Base-by-base conservation (phyloP, 1,140 invertebrate genomes). In the Laupala kohalensis region DNA sequence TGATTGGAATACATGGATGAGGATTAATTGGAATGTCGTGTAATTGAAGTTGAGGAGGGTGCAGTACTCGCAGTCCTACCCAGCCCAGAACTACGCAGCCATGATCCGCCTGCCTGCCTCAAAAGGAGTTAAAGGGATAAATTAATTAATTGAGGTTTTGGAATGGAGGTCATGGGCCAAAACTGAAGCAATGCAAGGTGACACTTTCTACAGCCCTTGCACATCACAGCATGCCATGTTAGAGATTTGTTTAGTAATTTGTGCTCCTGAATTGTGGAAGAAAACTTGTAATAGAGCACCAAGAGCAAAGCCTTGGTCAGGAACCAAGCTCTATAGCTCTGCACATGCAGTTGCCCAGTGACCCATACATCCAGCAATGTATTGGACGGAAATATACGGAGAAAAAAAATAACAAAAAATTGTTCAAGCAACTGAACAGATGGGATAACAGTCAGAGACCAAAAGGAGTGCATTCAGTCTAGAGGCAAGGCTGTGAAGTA, bases 141-240 rank as follows among this genome's bases (percentile, higher is more conserved):
- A 19, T 9, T 53, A 9, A 53, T 9, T 53, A 19, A 13, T 53
- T 13, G 37, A 53, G n/a, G n/a, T n/a, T n/a, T n/a, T n/a, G n/a
- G n/a, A n/a, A n/a, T n/a, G n/a, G n/a, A n/a, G n/a, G n/a, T n/a
- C n/a, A n/a, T n/a, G n/a, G n/a, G n/a, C n/a, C n/a, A n/a, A n/a
- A n/a, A n/a, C n/a, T n/a, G n/a, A n/a, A n/a, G n/a, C n/a, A n/a
- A 13, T 53, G 37, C 37, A 53, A 9, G 37, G 9, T 53, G 37
- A 53, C 37, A n/a, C n/a, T 9, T 53, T 19, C 37, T 53, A 19
- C 37, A 53, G 9, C 37, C 37, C 67, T 68, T 27, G 26, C 67
- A 68, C 67, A 68, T 27, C 67, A 68, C 67, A 68, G 67, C 67
- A 68, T 68, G 67, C 67, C 29, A 68, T 25, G 67, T 29, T 68